Conservation (phyloP, 2,797 vertebrate genomes). For the Acrocephalus scirpaceus region DNA sequence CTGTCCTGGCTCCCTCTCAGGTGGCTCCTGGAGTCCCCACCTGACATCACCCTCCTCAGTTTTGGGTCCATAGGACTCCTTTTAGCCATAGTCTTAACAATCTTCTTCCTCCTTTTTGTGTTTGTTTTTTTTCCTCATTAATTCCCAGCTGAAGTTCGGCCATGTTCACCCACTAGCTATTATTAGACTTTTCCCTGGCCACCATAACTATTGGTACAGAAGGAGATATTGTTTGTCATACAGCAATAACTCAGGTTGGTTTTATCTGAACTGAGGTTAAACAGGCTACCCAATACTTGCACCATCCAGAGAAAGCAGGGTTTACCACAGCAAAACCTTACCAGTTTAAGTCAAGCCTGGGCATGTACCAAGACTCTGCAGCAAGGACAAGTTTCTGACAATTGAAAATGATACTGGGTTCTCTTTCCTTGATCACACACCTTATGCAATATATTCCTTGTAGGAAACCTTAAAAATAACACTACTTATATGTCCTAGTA, state of each 20-base stretch:
- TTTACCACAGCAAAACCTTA: background rate
- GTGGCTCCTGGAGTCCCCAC: rapidly evolving
- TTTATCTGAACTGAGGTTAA: background rate
- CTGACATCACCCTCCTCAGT: background rate
- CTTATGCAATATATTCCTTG: background rate
- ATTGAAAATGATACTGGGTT: background rate
- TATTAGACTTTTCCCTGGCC: background rate
- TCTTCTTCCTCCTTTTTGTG: background rate
- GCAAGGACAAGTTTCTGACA: background rate
- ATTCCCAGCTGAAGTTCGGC: background rate
- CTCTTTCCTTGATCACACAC: background rate
- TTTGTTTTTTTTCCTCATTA: background rate
- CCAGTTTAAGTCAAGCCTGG: background rate
- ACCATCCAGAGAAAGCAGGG: background rate
- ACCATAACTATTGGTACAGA: background rate
- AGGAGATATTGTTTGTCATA: background rate
- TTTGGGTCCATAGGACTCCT: rapidly evolving
- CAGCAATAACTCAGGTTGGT: rapidly evolving
- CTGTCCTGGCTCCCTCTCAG: rapidly evolving
- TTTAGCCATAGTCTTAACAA: background rate
- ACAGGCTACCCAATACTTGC: background rate
- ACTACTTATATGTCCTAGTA: background rate
- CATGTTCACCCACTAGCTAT: background rate
- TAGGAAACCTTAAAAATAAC: background rate
- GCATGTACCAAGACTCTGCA: rapidly evolving